These are phyloP conservation scores for Microctonus aethiopoides DNA, from an alignment of 2,888 invertebrate genomes.

Conservation along the genomic window DNA sequence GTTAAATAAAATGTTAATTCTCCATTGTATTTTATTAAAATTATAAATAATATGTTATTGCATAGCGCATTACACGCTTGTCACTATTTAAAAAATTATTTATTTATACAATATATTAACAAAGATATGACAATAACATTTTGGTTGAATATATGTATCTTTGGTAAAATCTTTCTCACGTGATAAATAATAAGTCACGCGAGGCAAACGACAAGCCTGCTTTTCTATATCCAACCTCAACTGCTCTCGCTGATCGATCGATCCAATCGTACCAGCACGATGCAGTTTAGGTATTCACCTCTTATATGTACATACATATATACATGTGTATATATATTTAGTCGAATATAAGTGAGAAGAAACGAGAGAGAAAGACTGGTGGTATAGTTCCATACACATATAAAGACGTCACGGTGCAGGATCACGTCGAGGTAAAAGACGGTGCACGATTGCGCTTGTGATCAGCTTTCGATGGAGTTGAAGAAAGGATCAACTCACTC, in stretches of 20 bases:
- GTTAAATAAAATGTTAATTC: too few species aligned
- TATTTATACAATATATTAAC: too few species aligned
- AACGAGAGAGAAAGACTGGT: slow-evolving; percentile 31
- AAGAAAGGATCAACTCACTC: slow-evolving; percentile 35
- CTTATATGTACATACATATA: neutral
- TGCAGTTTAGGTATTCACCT: neutral
- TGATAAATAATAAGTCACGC: slow-evolving; percentile 30
- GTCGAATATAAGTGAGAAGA: neutral
- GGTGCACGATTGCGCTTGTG: slow-evolving; percentile 56
- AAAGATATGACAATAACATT: slow-evolving; percentile 6
- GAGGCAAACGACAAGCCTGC: slow-evolving; percentile 9
- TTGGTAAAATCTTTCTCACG: slow-evolving; percentile 11
- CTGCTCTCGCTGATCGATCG: slow-evolving; percentile 30
- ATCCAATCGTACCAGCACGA: slow-evolving; percentile 31
- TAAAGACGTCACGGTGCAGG: slow-evolving; percentile 56
- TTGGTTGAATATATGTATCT: neutral
- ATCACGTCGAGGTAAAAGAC: slow-evolving; percentile 53
- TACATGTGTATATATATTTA: neutral
- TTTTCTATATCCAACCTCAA: slow-evolving; percentile 1
- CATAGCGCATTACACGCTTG: neutral
- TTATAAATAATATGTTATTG: too few species aligned
- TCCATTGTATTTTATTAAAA: too few species aligned
- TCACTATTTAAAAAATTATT: neutral
- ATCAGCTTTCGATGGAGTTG: slow-evolving; percentile 48
- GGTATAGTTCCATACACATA: slow-evolving; percentile 40